These are phyloP conservation scores for Tetramorium bicarinatum DNA, from an alignment of 2,888 invertebrate species.

Conservation along the genomic window DNA sequence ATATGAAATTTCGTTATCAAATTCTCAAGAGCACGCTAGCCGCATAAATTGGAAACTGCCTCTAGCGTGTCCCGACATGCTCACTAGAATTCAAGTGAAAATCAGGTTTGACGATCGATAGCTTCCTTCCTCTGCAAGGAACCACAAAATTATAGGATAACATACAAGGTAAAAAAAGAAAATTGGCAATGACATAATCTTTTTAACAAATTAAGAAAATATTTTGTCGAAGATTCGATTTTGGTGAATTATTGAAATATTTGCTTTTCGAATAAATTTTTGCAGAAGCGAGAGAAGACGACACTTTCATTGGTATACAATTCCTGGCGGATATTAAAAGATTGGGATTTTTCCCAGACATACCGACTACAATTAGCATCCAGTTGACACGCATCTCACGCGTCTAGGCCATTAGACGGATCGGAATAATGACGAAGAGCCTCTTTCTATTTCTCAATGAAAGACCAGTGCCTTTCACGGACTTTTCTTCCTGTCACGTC, in stretches of 20 bases:
- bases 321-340: not conserved
- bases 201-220: not conserved
- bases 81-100: constrained; percentile 11
- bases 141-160: not conserved
- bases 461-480: constrained; percentile 39
- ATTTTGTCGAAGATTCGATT: not conserved
- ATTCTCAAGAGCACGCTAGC: not conserved
- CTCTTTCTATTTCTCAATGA: constrained; percentile 32
- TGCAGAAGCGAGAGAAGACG: not conserved
- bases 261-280: not conserved
- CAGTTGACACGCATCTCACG: constrained; percentile 32
- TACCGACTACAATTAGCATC: constrained; percentile 17
- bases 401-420: not conserved
- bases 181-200: not conserved
- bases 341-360: constrained; percentile 4
- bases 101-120: constrained; percentile 11
- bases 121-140: not conserved
- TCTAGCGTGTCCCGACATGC: not conserved
- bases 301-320: not conserved
- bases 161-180: not conserved
- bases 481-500: constrained; percentile 29
- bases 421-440: constrained; percentile 2
- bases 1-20: not conserved
- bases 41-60: not conserved
- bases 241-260: constrained; percentile 4